These are phyloP conservation scores for Arion vulgaris DNA, from an alignment of 1,140 invertebrate genomes.

Conservation along the genomic window DNA sequence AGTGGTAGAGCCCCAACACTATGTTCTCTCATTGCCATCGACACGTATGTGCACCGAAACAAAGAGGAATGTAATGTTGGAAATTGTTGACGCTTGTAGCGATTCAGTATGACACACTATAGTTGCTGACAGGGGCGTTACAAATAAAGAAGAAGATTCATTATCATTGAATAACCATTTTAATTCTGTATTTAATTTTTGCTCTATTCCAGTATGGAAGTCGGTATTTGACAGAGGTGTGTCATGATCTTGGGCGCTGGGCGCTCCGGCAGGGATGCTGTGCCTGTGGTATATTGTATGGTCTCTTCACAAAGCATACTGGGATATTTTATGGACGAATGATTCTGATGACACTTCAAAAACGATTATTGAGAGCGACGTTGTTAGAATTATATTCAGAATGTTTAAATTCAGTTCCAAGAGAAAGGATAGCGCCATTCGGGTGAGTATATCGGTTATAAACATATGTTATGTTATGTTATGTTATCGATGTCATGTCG, in stretches of 20 bases:
- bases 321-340: background rate
- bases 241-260: background rate
- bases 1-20: no score
- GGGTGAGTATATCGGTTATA: background rate
- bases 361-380: background rate
- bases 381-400: background rate
- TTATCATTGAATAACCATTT: no score
- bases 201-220: background rate
- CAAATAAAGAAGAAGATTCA: no score
- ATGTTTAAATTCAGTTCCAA: constrained; percentile 5
- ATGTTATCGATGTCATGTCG: no score
- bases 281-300: background rate
- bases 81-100: no score
- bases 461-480: no score
- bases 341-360: background rate
- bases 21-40: no score
- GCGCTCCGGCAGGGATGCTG: constrained; percentile 7
- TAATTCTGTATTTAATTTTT: no score
- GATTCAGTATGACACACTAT: no score
- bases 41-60: no score
- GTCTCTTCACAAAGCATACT: background rate
- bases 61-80: no score
- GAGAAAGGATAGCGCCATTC: constrained; percentile 9
- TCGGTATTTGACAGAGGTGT: background rate
- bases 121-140: no score